A percentile compares a stretch with the other conserved stretches of the same genome.
These are phyloP conservation scores for Drosophila neonasuta DNA, from an alignment of 2,888 invertebrate species.

Conservation along the genomic window DNA sequence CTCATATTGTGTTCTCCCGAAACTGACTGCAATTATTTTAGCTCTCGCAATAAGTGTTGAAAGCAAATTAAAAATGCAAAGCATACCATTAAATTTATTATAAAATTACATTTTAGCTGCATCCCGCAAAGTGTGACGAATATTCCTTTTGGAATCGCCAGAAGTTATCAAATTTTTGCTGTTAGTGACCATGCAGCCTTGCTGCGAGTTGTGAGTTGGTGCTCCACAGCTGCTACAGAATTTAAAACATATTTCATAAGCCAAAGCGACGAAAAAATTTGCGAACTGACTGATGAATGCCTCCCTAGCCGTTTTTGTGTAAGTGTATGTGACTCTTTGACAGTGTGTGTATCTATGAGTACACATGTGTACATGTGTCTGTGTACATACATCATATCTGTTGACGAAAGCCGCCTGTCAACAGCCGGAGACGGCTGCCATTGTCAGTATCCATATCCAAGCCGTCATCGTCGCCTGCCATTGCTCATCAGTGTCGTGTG, in stretches of 20 bases:
- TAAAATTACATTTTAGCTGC: not conserved
- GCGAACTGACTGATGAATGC: constrained; percentile 42
- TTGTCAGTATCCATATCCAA: constrained; percentile 59
- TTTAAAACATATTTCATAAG: constrained; percentile 65
- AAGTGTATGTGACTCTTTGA: not conserved
- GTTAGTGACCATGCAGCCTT: constrained; percentile 16
- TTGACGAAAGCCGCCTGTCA: constrained; percentile 61
- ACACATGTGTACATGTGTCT: constrained; percentile 3
- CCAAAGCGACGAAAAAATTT: constrained; percentile 54
- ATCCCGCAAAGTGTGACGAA: not conserved
- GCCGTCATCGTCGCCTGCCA: constrained; percentile 59
- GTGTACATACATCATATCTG: constrained; percentile 20
- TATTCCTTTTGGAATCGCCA: not conserved
- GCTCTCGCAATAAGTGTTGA: not conserved
- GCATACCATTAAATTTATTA: too few species aligned
- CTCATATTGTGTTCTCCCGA: not conserved
- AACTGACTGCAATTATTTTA: not conserved
- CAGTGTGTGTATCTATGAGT: constrained; percentile 3
- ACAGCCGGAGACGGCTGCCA: constrained; percentile 55
- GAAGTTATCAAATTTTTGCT: constrained; percentile 13
- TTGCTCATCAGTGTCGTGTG: constrained; percentile 62
- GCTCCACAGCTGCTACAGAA: constrained; percentile 25
- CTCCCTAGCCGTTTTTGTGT: constrained; percentile 2
- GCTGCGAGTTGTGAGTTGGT: constrained; percentile 11
- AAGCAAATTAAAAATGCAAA: not conserved